Percentiles rank a stretch among this genome's conserved stretches.
Evolutionary conservation across 2,797 vertebrate genomes (phyloP).

Genomic region (Acanthurus lineatus): DNA sequence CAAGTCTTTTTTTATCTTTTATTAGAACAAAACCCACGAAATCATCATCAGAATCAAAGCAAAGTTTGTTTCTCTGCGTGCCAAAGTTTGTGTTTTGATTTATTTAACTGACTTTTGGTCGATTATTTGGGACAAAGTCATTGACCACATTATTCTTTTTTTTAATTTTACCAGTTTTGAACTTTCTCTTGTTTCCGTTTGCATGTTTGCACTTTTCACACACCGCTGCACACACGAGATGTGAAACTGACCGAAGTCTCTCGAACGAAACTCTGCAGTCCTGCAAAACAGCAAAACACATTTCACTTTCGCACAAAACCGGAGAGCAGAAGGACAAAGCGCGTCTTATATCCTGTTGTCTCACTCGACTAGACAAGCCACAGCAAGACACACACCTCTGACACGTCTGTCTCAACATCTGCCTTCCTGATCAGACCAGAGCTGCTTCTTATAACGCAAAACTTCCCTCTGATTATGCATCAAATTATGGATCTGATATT

Average conservation of each 20-base stretch:
- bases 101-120: background rate
- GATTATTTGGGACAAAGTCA: background rate
- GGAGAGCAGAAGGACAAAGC: background rate
- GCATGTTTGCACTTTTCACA: background rate
- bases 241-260: background rate
- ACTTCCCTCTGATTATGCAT: too few species aligned
- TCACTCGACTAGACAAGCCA: background rate
- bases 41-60: too few species aligned
- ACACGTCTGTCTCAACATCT: too few species aligned
- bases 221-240: too few species aligned
- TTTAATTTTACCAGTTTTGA: background rate
- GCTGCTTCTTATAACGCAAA: too few species aligned
- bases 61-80: too few species aligned
- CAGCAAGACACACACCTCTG: too few species aligned
- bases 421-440: too few species aligned
- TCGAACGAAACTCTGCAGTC: constrained; percentile 8
- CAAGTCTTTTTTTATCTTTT: too few species aligned
- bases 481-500: background rate
- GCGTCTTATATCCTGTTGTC: constrained; percentile 25
- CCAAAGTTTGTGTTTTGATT: too few species aligned
- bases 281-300: background rate
- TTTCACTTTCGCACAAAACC: background rate
- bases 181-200: background rate
- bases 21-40: too few species aligned
- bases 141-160: too few species aligned